Evolutionary conservation across 1,140 invertebrate genomes (phyloP).

Genomic region (Megathymus violae): DNA sequence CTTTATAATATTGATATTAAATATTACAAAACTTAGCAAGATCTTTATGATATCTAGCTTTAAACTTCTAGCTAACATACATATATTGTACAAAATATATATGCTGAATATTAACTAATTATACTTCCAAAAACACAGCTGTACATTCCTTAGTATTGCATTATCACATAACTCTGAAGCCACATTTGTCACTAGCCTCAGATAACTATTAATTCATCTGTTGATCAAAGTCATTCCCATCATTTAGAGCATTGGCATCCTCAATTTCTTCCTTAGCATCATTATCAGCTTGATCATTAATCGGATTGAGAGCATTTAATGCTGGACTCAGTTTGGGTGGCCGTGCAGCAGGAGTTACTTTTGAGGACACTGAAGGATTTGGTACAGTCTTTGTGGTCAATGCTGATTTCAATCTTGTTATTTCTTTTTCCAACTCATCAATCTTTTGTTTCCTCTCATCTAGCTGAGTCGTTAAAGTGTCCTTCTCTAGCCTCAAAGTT

Average conservation of each 20-base stretch:
- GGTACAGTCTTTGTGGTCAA: slow-evolving; percentile 69
- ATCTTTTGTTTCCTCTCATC: slow-evolving; percentile 67
- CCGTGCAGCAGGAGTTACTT: slow-evolving; percentile 70
- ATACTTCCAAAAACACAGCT: not conserved
- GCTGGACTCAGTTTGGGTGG: slow-evolving; percentile 70
- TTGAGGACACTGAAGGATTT: slow-evolving; percentile 54
- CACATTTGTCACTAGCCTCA: not conserved
- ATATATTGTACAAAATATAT: no score
- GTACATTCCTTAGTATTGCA: slow-evolving; percentile 5
- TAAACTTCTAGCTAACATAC: not conserved
- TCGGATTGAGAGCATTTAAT: slow-evolving; percentile 61
- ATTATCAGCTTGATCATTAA: slow-evolving; percentile 74
- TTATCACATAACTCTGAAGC: slow-evolving; percentile 13
- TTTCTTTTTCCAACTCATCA: slow-evolving; percentile 69
- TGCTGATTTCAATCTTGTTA: slow-evolving; percentile 59
- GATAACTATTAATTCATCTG: slow-evolving; percentile 41
- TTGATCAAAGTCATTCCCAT: slow-evolving; percentile 68
- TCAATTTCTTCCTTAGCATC: slow-evolving; percentile 78
- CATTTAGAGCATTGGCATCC: slow-evolving; percentile 69
- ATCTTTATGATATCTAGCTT: no score
- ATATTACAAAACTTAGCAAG: no score
- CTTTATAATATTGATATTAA: no score
- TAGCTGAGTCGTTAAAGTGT: slow-evolving; percentile 63
- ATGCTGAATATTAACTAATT: slow-evolving; percentile 12
- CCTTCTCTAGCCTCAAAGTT: slow-evolving; percentile 69